Percentiles rank a stretch among this genome's conserved stretches.
Evolutionary conservation across 1,140 invertebrate species (phyloP).

Genomic region (Meteorus sp.): DNA sequence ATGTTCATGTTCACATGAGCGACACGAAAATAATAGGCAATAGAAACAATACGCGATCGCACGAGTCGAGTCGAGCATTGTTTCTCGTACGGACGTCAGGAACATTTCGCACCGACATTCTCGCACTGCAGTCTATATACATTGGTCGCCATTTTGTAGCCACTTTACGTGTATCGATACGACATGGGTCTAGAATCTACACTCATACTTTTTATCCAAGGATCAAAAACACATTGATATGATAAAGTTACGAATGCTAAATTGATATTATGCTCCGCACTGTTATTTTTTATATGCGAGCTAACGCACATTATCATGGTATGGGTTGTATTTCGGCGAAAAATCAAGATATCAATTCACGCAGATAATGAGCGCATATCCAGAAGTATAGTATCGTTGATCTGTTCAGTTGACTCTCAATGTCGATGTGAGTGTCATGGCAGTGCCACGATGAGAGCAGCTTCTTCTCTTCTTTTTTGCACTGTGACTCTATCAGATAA

Average conservation of each 20-base stretch:
- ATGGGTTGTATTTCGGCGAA: no score
- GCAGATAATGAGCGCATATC: no score
- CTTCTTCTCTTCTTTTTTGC: background rate
- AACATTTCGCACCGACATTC: conserved; percentile 26
- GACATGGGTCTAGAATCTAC: no score
- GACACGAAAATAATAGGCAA: conserved; percentile 33
- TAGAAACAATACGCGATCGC: conserved; percentile 30
- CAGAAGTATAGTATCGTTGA: no score
- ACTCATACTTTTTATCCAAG: no score
- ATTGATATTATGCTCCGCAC: no score
- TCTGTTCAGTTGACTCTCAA: no score
- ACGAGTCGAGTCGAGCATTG: conserved; percentile 16
- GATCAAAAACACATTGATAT: background rate
- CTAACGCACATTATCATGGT: no score
- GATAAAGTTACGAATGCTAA: background rate
- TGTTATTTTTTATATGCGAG: no score
- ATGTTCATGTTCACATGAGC: conserved; percentile 12
- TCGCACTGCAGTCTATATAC: conserved; percentile 11
- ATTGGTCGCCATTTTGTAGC: conserved; percentile 9
- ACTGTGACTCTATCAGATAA: background rate
- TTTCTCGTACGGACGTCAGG: conserved; percentile 23
- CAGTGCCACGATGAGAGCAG: background rate
- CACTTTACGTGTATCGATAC: background rate
- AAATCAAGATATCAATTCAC: no score
- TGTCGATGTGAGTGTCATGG: conserved; percentile 1